A percentile compares a stretch with the other conserved stretches of the same genome.
These are phyloP conservation scores for Dynastes maya DNA, from an alignment of 2,888 invertebrate species.

Conservation along the genomic window DNA sequence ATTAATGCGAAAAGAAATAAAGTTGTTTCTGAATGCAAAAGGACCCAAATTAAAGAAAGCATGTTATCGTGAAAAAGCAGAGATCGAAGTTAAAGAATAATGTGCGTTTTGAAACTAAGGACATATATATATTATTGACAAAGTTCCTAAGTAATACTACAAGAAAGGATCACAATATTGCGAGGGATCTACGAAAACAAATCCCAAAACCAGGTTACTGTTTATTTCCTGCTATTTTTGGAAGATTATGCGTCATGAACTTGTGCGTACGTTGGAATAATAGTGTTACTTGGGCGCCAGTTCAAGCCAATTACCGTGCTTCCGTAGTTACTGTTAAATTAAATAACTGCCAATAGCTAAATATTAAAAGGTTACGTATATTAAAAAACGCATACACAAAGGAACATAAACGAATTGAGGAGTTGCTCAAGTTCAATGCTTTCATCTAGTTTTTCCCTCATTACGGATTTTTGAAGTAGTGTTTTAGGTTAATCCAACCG, in stretches of 20 bases:
- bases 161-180: background rate
- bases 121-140: constrained; percentile 12
- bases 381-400: constrained; percentile 17
- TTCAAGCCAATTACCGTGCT: constrained; percentile 65
- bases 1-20: background rate
- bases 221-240: constrained; percentile 30
- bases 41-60: background rate
- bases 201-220: constrained; percentile 27
- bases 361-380: constrained; percentile 4
- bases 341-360: constrained; percentile 49
- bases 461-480: too few species aligned
- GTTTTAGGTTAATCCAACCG: too few species aligned
- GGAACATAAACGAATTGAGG: background rate
- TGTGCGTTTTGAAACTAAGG: constrained; percentile 24
- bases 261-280: constrained; percentile 61
- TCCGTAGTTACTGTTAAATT: constrained; percentile 60
- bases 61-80: background rate
- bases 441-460: too few species aligned
- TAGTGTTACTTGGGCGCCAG: constrained; percentile 64
- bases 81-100: constrained; percentile 19
- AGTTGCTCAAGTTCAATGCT: background rate
- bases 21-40: background rate
- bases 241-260: constrained; percentile 54
- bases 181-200: background rate
- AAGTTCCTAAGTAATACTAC: constrained; percentile 6